Percentiles rank a stretch among this genome's conserved stretches.
phyloP scores from a whole-genome alignment of 2,888 invertebrate genomes.

The Gerris lacustris region DNA sequence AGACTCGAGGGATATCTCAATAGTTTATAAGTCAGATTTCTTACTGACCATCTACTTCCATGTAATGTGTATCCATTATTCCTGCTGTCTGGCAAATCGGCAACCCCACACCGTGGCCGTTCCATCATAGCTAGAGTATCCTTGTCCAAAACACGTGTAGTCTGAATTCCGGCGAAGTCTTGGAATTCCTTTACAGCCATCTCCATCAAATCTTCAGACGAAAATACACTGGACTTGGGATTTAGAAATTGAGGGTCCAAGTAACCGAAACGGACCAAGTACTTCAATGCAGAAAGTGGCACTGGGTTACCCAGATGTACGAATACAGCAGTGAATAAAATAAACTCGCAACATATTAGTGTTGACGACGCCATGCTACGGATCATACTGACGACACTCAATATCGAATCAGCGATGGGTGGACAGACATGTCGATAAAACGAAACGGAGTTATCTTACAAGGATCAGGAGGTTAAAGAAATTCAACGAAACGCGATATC shows the following conservation, averaged over 20 bases:
- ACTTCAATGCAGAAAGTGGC: slow-evolving; percentile 44
- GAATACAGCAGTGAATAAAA: too few species aligned
- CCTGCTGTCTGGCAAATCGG: slow-evolving; percentile 52
- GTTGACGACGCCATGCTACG: too few species aligned
- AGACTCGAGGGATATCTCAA: slow-evolving; percentile 71
- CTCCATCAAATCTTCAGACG: slow-evolving; percentile 61
- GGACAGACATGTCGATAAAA: too few species aligned
- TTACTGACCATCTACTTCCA: slow-evolving; percentile 70
- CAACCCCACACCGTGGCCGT: slow-evolving; percentile 77
- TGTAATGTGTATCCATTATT: slow-evolving; percentile 84
- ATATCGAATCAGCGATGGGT: too few species aligned
- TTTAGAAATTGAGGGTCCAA: slow-evolving; percentile 57
- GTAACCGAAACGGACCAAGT: slow-evolving; percentile 79
- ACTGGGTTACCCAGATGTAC: too few species aligned
- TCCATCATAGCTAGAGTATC: slow-evolving; percentile 68
- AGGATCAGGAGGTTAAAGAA: too few species aligned
- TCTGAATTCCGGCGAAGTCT: slow-evolving; percentile 74
- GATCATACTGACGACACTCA: too few species aligned
- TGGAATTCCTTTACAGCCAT: slow-evolving; percentile 80
- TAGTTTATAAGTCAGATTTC: slow-evolving; percentile 77
- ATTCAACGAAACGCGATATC: too few species aligned
- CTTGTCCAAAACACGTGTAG: slow-evolving; percentile 66
- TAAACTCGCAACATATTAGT: too few species aligned
- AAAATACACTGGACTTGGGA: slow-evolving; percentile 61
- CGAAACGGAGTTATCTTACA: too few species aligned